Conservation (phyloP, 2,888 invertebrate genomes). For the Digitonthophagus gazella region DNA sequence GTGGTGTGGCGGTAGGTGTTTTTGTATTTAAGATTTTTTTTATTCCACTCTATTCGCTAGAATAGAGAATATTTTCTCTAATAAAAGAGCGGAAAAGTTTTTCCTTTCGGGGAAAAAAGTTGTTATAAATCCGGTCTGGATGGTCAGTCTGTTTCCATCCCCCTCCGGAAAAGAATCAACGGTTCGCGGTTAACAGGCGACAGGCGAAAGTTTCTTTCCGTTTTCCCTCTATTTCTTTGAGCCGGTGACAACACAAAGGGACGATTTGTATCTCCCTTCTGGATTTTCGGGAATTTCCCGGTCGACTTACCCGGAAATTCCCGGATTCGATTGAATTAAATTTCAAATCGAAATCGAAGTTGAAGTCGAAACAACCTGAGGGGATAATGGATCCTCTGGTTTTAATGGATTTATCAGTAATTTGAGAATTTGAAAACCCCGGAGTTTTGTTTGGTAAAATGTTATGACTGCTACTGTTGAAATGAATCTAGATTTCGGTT, state of each 20-base stretch:
- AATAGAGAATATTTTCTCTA: too few species aligned
- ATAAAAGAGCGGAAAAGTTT: slow-evolving; percentile 1
- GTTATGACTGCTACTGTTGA: too few species aligned
- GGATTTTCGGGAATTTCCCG: background rate
- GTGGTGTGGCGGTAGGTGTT: background rate
- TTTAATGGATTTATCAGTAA: background rate
- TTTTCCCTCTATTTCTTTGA: background rate
- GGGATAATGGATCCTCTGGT: background rate
- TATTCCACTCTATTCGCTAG: too few species aligned
- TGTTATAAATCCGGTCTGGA: too few species aligned
- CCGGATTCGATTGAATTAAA: background rate
- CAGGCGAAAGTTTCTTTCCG: background rate
- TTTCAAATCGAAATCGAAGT: background rate
- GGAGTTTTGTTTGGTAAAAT: too few species aligned
- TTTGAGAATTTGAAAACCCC: background rate
- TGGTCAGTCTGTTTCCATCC: slow-evolving; percentile 17
- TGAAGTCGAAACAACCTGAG: background rate
- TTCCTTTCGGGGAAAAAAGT: background rate
- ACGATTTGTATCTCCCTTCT: background rate
- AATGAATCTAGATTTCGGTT: too few species aligned
- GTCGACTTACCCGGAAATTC: background rate
- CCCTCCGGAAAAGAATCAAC: background rate
- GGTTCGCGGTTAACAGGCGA: background rate
- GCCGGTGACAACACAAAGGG: background rate
- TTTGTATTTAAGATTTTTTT: background rate